A percentile compares a stretch with the other conserved stretches of the same genome.
Conservation (phyloP, 2,113 vertebrate species). For the Rhinoptilus africanus region DNA sequence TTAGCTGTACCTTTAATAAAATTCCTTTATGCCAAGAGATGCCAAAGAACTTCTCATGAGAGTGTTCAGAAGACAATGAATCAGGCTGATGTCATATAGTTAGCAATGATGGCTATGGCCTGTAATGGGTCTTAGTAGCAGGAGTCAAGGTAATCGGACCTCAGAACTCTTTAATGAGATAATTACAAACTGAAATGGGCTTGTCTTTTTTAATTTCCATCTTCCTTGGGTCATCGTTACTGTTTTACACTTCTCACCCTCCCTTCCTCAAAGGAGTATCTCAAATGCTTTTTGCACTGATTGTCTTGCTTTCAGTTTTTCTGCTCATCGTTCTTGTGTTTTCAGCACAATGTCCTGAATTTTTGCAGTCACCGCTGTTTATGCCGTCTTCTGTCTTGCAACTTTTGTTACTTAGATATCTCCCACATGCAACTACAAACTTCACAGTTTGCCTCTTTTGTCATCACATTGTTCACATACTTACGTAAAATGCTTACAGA, state of each 20-base stretch:
- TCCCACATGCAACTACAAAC: background rate
- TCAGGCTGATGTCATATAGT: background rate
- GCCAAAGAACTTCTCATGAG: background rate
- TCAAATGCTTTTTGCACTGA: background rate
- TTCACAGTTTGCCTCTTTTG: background rate
- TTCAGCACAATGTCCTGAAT: background rate
- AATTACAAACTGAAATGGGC: background rate
- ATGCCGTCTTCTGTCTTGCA: background rate
- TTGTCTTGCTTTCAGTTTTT: background rate
- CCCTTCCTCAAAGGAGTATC: background rate
- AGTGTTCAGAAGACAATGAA: background rate
- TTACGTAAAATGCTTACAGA: background rate
- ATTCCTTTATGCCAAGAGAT: background rate
- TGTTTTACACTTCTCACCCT: background rate
- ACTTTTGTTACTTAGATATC: background rate
- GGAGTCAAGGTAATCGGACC: background rate
- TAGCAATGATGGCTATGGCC: background rate
- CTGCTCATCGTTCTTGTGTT: background rate
- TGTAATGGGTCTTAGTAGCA: background rate
- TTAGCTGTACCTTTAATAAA: background rate
- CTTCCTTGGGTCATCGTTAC: background rate
- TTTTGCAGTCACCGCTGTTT: background rate
- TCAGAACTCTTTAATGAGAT: background rate
- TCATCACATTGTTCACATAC: background rate
- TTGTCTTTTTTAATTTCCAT: background rate